phyloP scores from a whole-genome alignment of 2,113 vertebrate genomes.

The Lipophrys pholis region DNA sequence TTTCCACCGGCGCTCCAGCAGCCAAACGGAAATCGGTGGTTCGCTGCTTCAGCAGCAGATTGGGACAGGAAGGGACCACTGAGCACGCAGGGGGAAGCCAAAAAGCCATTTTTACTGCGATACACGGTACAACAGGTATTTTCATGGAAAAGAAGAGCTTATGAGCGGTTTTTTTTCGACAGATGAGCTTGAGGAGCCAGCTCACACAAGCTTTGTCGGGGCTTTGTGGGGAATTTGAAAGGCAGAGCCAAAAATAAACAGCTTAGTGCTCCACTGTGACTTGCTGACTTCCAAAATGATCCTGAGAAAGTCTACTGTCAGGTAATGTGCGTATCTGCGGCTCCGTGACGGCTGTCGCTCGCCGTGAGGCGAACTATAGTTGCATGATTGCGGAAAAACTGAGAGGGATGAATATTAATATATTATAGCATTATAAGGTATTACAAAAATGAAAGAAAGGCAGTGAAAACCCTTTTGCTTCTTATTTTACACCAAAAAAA shows the following conservation, averaged over 20 bases:
- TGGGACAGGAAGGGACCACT: conserved; percentile 14
- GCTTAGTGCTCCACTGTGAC: conserved; percentile 52
- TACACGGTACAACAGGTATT: conserved; percentile 46
- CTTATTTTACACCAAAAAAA: too few species aligned
- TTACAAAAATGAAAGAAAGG: too few species aligned
- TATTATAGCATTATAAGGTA: too few species aligned
- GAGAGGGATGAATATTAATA: too few species aligned
- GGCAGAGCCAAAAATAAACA: conserved; percentile 63
- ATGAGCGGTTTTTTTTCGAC: conserved; percentile 27
- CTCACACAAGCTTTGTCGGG: conserved; percentile 62
- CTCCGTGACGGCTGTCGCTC: conserved; percentile 5
- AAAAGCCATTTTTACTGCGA: conserved; percentile 20
- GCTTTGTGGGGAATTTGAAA: conserved; percentile 59
- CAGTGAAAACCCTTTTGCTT: too few species aligned
- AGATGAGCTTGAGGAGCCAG: conserved; percentile 45
- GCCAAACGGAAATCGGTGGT: conserved; percentile 28
- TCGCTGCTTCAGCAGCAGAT: conserved; percentile 25
- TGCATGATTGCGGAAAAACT: too few species aligned
- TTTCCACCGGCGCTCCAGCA: conserved; percentile 16
- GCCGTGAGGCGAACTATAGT: not conserved
- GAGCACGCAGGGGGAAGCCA: conserved; percentile 21
- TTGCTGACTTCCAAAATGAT: conserved; percentile 47
- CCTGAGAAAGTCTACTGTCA: conserved; percentile 4
- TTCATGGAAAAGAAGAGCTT: conserved; percentile 17
- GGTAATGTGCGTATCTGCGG: not conserved